phyloP scores from a whole-genome alignment of 2,888 invertebrate genomes.

The Acronicta aceris region DNA sequence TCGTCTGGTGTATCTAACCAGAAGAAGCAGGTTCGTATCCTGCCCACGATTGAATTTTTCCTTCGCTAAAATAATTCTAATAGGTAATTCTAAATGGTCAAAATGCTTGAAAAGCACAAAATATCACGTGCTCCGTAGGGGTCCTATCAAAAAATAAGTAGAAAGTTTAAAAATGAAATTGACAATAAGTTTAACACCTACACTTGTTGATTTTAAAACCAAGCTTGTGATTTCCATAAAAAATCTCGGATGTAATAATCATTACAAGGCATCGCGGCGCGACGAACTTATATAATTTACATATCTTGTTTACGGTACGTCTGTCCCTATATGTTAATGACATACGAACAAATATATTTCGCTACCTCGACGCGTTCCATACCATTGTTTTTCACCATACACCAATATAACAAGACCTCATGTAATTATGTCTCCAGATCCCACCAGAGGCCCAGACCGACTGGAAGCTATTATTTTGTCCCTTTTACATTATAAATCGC shows the following conservation, averaged over 20 bases:
- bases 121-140: too few species aligned
- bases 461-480: slow-evolving; percentile 68
- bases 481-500: slow-evolving; percentile 82
- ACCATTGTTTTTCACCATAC: slow-evolving; percentile 71
- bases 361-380: slow-evolving; percentile 67
- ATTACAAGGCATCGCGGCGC: slow-evolving; percentile 60
- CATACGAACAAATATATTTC: slow-evolving; percentile 81
- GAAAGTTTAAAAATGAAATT: not conserved
- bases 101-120: too few species aligned
- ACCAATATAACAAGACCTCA: slow-evolving; percentile 60
- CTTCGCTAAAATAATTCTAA: too few species aligned
- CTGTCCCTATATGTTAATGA: slow-evolving; percentile 81
- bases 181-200: not conserved
- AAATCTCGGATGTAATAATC: slow-evolving; percentile 63
- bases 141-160: too few species aligned
- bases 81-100: too few species aligned
- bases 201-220: slow-evolving; percentile 29
- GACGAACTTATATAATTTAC: slow-evolving; percentile 76
- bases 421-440: slow-evolving; percentile 4
- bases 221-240: slow-evolving; percentile 52
- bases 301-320: slow-evolving; percentile 81
- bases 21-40: too few species aligned
- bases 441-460: slow-evolving; percentile 55
- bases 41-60: too few species aligned
- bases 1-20: too few species aligned